Evolutionary conservation across 2,797 vertebrate species (phyloP).

Genomic region (Staurois parvus): DNA sequence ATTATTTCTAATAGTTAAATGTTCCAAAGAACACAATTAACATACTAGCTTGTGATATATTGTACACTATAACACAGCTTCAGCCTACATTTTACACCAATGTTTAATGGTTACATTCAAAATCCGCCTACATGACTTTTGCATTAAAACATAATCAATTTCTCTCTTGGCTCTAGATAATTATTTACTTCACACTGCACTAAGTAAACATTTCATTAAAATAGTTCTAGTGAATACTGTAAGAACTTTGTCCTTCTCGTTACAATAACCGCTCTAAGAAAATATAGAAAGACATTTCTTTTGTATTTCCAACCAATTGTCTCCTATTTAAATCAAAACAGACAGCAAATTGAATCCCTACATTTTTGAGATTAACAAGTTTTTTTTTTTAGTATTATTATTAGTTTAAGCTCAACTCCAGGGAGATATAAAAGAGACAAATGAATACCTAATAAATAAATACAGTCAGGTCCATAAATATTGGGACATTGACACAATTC

Average conservation of each 20-base stretch:
- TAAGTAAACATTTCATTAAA: not conserved
- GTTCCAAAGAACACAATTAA: conserved; percentile 15
- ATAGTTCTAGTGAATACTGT: not conserved
- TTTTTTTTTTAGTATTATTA: no score
- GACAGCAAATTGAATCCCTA: no score
- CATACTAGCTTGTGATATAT: conserved; percentile 18
- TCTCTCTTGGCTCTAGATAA: not conserved
- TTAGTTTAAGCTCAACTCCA: no score
- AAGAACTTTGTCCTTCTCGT: not conserved
- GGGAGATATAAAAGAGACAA: no score
- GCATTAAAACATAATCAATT: conserved; percentile 9
- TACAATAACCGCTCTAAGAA: not conserved
- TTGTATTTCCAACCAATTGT: not conserved
- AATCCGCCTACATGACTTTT: conserved; percentile 11
- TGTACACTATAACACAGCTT: not conserved
- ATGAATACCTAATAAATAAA: no score
- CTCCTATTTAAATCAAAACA: not conserved
- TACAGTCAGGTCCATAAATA: no score
- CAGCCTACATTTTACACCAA: not conserved
- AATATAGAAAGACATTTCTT: not conserved
- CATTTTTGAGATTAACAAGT: no score
- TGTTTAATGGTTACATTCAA: conserved; percentile 12
- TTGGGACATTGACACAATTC: no score
- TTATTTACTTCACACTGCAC: not conserved
- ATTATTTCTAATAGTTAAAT: conserved; percentile 27